These are phyloP conservation scores for Graptemys geographica DNA, from an alignment of 2,797 vertebrate species.

Conservation along the genomic window DNA sequence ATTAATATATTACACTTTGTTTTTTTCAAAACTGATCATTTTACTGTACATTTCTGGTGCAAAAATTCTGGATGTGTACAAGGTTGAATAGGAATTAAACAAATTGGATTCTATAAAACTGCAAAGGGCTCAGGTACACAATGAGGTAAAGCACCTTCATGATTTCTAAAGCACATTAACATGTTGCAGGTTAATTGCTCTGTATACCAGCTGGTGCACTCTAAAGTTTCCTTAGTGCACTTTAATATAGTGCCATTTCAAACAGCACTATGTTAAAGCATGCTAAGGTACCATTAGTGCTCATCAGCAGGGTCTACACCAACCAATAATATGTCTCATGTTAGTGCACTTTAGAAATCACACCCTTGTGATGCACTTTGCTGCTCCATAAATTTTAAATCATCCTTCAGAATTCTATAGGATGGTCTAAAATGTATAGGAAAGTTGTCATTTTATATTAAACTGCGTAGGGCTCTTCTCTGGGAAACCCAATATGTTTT, in stretches of 20 bases:
- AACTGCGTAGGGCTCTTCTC: neutral
- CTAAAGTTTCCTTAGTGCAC: neutral
- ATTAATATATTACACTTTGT: accelerated
- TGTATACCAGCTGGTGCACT: neutral
- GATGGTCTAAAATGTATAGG: neutral
- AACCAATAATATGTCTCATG: neutral
- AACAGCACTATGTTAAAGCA: neutral
- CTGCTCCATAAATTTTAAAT: too few species aligned
- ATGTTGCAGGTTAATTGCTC: neutral
- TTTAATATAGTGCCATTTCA: neutral
- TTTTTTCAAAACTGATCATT: neutral
- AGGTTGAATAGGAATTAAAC: neutral
- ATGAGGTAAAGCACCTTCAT: neutral
- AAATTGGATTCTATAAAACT: neutral
- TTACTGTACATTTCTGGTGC: accelerated
- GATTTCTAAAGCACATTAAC: neutral
- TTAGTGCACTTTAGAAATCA: neutral
- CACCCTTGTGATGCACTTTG: neutral
- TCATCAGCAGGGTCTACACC: neutral
- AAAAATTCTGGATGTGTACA: neutral
- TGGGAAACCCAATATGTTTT: neutral
- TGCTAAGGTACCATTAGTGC: neutral
- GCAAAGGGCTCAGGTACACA: neutral
- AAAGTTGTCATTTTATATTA: neutral
- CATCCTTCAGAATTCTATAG: too few species aligned